These are phyloP conservation scores for Julus scanicus DNA, from an alignment of 2,888 invertebrate species.

Conservation along the genomic window DNA sequence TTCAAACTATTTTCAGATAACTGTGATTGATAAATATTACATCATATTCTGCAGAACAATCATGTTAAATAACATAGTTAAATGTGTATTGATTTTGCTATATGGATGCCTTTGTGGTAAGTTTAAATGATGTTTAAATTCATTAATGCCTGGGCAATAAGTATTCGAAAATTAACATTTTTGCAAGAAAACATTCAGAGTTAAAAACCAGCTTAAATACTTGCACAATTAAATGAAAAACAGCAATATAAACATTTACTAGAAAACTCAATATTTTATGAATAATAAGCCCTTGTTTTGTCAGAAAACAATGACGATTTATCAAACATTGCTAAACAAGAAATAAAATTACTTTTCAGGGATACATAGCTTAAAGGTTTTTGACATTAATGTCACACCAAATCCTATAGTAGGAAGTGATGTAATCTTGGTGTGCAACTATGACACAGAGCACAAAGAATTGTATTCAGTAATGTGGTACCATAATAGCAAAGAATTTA, in stretches of 20 bases:
- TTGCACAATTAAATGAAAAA: no score
- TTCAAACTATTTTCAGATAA: no score
- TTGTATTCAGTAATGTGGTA: not conserved
- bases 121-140: not conserved
- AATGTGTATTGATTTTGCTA: not conserved
- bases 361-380: not conserved
- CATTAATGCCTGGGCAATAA: no score
- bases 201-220: no score
- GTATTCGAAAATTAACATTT: no score
- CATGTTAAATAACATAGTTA: not conserved
- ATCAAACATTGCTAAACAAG: no score
- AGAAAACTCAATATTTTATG: no score
- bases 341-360: not conserved
- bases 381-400: not conserved
- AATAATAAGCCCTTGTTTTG: no score
- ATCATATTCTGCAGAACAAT: not conserved
- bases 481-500: not conserved
- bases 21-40: not conserved
- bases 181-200: no score
- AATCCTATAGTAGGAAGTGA: not conserved
- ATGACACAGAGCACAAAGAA: not conserved
- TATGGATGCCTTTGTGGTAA: not conserved
- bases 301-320: no score
- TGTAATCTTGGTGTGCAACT: not conserved
- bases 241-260: no score